These are phyloP conservation scores for Micropoecilia bifurca DNA, from an alignment of 2,797 vertebrate species.

Conservation along the genomic window DNA sequence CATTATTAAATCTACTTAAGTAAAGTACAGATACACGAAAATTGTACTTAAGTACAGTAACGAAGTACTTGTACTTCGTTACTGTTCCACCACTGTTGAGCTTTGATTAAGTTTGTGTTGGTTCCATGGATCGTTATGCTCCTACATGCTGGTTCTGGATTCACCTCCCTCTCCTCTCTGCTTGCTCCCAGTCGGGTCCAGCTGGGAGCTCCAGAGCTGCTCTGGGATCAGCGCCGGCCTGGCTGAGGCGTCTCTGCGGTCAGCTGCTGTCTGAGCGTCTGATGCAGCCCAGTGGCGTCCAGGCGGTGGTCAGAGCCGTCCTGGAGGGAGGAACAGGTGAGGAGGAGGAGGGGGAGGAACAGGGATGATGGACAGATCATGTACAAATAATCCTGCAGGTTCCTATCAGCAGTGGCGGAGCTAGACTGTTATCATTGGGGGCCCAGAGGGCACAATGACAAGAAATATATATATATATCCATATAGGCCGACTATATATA, in stretches of 20 bases:
- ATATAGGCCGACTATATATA: too few species aligned
- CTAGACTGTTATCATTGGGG: too few species aligned
- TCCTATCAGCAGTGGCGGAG: too few species aligned
- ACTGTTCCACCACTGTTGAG: too few species aligned
- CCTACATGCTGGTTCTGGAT: neutral
- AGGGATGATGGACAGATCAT: neutral
- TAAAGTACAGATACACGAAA: too few species aligned
- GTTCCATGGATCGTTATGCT: neutral
- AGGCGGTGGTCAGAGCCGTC: conserved; percentile 89
- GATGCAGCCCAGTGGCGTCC: conserved; percentile 87
- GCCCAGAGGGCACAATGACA: too few species aligned
- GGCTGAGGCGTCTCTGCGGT: conserved; percentile 91
- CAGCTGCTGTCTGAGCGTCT: conserved; percentile 91
- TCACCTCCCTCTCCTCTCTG: neutral
- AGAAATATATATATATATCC: too few species aligned
- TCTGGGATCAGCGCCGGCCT: conserved; percentile 76
- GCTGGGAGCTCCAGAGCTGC: conserved; percentile 25
- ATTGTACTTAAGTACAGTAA: too few species aligned
- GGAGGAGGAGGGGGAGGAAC: neutral
- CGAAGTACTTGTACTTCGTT: too few species aligned
- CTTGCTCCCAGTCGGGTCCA: conserved; percentile 44
- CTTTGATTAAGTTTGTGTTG: neutral
- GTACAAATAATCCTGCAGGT: too few species aligned
- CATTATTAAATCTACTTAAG: too few species aligned
- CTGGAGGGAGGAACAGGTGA: conserved; percentile 89